These are phyloP conservation scores for Brachionus koreanus DNA, from an alignment of 1,140 invertebrate genomes.

Conservation along the genomic window DNA sequence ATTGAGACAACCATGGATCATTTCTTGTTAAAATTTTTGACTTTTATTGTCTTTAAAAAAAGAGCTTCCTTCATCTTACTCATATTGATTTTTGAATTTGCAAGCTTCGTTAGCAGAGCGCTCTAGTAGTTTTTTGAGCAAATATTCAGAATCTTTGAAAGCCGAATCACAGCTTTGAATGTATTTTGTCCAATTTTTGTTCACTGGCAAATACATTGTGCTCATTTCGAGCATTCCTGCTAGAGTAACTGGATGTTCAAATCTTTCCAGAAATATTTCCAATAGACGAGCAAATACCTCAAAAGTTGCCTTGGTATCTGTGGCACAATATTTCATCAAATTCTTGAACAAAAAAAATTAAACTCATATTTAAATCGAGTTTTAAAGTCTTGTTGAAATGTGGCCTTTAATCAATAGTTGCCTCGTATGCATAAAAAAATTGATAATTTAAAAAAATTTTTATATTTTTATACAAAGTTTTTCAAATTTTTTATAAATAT, in stretches of 20 bases:
- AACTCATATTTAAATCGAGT: too few relatives aligned
- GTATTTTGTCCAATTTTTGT: slow-evolving; percentile 73
- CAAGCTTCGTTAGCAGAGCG: slow-evolving; percentile 38
- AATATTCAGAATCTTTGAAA: not conserved
- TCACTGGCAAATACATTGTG: slow-evolving; percentile 81
- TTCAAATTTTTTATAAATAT: too few relatives aligned
- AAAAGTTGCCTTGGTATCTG: slow-evolving; percentile 81
- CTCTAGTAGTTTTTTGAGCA: slow-evolving; percentile 43
- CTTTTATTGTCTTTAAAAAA: slow-evolving; percentile 29
- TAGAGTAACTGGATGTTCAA: slow-evolving; percentile 90
- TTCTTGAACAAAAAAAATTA: slow-evolving; percentile 52
- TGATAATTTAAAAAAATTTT: too few relatives aligned
- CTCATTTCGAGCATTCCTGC: slow-evolving; percentile 93
- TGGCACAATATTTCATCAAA: slow-evolving; percentile 72
- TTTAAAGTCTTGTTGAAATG: too few relatives aligned
- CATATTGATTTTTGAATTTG: not conserved
- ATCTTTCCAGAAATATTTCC: slow-evolving; percentile 67
- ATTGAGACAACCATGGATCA: slow-evolving; percentile 91
- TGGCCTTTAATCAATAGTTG: too few relatives aligned
- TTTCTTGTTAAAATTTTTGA: slow-evolving; percentile 65
- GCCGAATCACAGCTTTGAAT: slow-evolving; percentile 20
- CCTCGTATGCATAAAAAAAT: too few relatives aligned
- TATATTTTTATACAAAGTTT: too few relatives aligned
- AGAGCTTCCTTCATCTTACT: slow-evolving; percentile 49
- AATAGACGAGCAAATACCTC: slow-evolving; percentile 71